Evolutionary conservation across 2,797 vertebrate genomes (phyloP).

Genomic region (Paguma larvata): DNA sequence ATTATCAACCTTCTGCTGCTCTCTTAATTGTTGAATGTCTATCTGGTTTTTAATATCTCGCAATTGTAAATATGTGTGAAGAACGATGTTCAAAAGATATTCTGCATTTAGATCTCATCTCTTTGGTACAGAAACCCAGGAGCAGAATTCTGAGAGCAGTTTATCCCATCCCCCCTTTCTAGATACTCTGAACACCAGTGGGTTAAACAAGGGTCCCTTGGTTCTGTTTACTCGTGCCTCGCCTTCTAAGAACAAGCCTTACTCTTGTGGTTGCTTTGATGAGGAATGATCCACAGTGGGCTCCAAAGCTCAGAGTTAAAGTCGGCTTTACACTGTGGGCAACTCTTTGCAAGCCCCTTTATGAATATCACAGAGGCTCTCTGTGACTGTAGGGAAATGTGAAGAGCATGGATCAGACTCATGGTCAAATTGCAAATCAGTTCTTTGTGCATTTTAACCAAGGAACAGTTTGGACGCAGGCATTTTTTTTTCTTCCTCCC

Average conservation of each 20-base stretch:
- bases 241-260: background rate
- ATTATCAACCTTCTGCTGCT: background rate
- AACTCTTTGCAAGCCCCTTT: background rate
- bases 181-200: background rate
- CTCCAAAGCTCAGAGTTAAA: background rate
- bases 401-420: background rate
- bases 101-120: background rate
- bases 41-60: background rate
- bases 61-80: background rate
- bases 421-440: conserved; percentile 27
- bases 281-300: background rate
- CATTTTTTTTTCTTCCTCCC: conserved; percentile 53
- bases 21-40: background rate
- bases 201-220: background rate
- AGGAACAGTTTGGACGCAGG: conserved; percentile 67
- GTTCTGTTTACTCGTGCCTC: background rate
- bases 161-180: background rate
- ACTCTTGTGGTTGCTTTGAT: background rate
- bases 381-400: background rate
- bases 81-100: background rate
- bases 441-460: conserved; percentile 77
- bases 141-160: background rate
- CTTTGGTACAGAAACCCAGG: background rate
- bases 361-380: background rate
- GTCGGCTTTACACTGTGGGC: background rate